Evolutionary conservation across 2,888 invertebrate genomes (phyloP).

Genomic region (Eudemis profundana): DNA sequence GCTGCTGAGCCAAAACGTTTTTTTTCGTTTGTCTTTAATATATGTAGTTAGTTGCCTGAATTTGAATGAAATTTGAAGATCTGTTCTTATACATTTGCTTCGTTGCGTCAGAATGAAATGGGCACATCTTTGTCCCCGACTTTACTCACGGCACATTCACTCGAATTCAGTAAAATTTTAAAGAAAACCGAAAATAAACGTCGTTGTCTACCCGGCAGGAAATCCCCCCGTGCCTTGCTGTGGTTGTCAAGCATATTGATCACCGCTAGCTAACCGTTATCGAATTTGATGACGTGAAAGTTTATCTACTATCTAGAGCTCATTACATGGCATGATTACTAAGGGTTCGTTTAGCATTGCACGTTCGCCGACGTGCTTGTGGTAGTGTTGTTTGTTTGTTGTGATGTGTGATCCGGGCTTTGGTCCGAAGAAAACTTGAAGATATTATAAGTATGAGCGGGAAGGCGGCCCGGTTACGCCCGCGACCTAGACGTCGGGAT

Average conservation of each 20-base stretch:
- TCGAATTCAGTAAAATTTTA: neutral
- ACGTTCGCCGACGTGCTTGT: conserved; percentile 64
- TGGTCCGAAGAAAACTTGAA: conserved; percentile 22
- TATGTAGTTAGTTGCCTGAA: too few relatives aligned
- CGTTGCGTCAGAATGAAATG: neutral
- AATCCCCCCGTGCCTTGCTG: neutral
- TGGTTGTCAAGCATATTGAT: conserved; percentile 27
- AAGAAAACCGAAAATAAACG: neutral
- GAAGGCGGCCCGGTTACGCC: conserved; percentile 60
- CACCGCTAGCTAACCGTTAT: conserved; percentile 57
- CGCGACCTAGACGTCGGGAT: conserved; percentile 74
- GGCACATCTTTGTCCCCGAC: neutral
- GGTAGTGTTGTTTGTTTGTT: conserved; percentile 44
- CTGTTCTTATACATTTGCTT: too few relatives aligned
- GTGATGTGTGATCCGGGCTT: conserved; percentile 30
- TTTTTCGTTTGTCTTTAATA: too few relatives aligned
- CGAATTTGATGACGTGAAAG: conserved; percentile 70
- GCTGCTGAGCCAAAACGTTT: too few relatives aligned
- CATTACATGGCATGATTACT: conserved; percentile 68
- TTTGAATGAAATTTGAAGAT: too few relatives aligned
- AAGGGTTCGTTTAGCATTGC: conserved; percentile 66
- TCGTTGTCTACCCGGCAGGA: neutral
- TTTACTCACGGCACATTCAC: neutral
- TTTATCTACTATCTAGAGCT: conserved; percentile 74
- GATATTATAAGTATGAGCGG: conserved; percentile 66